Percentiles rank a stretch among this genome's conserved stretches.
phyloP scores from a whole-genome alignment of 2,797 vertebrate genomes.

The Crocodylus rhombifer region DNA sequence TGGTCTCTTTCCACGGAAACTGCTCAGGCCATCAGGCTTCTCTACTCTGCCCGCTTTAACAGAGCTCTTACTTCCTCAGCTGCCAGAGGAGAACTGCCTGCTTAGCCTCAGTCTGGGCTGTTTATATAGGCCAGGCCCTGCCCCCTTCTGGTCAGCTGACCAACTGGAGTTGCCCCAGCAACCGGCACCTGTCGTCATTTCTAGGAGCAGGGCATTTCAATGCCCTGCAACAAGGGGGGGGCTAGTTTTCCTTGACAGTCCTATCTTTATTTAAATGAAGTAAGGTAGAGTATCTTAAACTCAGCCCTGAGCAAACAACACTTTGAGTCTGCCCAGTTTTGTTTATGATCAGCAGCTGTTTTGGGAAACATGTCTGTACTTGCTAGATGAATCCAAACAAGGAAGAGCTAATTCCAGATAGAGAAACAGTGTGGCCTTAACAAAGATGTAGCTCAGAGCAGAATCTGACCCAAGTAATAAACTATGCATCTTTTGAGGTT shows the following conservation, averaged over 20 bases:
- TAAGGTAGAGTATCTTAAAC: not conserved
- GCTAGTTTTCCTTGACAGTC: not conserved
- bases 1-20: no score
- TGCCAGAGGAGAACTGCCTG: no score
- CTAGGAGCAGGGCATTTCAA: no score
- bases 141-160: no score
- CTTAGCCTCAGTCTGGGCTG: no score
- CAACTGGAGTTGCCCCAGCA: no score
- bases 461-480: not conserved
- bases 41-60: no score
- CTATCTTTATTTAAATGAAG: not conserved
- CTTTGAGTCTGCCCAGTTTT: not conserved
- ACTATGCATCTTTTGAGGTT: fast-evolving
- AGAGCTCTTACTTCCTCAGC: no score
- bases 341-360: not conserved
- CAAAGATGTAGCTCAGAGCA: not conserved
- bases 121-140: no score
- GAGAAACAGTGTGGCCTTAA: not conserved
- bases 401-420: constrained; percentile 48
- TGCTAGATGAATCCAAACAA: not conserved
- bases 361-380: not conserved
- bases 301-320: not conserved
- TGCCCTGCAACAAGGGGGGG: no score
- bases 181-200: no score
- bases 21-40: no score